Evolutionary conservation across 2,888 invertebrate genomes (phyloP).

Genomic region (Polyommatus iphigenia): DNA sequence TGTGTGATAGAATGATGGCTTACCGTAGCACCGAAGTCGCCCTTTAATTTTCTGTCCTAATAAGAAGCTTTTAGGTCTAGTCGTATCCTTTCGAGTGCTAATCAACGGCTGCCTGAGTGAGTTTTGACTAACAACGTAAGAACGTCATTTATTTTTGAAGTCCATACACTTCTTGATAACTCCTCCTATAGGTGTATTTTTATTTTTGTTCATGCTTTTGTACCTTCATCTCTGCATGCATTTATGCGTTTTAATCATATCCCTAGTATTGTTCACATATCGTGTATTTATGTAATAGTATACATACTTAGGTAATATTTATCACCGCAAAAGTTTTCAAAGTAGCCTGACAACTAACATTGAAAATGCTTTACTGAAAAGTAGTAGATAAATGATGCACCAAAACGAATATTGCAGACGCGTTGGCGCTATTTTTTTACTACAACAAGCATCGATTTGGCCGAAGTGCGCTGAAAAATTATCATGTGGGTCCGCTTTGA

Average conservation of each 20-base stretch:
- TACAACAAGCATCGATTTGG: constrained; percentile 68
- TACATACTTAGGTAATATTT: constrained; percentile 35
- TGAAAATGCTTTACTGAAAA: constrained; percentile 55
- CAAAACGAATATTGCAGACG: constrained; percentile 49
- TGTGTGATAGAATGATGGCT: constrained; percentile 78
- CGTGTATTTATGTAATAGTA: constrained; percentile 31
- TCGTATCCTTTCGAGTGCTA: constrained; percentile 66
- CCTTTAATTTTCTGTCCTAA: constrained; percentile 52
- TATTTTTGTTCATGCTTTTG: constrained; percentile 68
- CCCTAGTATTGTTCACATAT: constrained; percentile 53
- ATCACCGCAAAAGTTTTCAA: constrained; percentile 44
- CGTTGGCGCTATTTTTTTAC: constrained; percentile 77
- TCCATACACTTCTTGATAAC: constrained; percentile 54
- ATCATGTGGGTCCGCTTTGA: constrained; percentile 47
- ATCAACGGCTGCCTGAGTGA: constrained; percentile 81
- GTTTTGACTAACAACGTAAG: constrained; percentile 69
- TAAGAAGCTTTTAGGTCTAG: constrained; percentile 57
- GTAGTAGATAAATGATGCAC: constrained; percentile 49
- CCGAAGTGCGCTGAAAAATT: constrained; percentile 48
- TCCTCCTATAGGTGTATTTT: constrained; percentile 51
- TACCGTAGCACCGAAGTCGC: constrained; percentile 63
- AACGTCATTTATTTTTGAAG: constrained; percentile 79
- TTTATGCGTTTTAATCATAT: constrained; percentile 67
- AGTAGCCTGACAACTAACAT: constrained; percentile 69
- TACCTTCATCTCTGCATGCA: constrained; percentile 72